Conservation (phyloP, 2,113 vertebrate genomes). For the Gallinago paraguaiae region DNA sequence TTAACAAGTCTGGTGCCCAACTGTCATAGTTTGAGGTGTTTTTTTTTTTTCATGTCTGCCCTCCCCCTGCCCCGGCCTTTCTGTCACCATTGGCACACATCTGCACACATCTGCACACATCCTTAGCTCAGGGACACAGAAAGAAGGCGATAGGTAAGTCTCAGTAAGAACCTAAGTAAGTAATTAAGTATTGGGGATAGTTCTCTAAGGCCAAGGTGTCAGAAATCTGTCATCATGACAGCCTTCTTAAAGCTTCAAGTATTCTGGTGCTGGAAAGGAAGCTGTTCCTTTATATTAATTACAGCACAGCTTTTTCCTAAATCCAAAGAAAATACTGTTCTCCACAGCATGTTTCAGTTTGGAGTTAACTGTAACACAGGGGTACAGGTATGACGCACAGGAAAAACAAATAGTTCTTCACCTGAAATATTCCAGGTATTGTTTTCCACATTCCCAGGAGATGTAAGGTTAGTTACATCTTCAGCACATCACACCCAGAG, state of each 20-base stretch:
- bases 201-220: background rate
- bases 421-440: conserved; percentile 2
- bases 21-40: background rate
- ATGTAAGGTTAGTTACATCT: background rate
- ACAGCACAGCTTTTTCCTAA: background rate
- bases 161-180: background rate
- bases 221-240: background rate
- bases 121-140: background rate
- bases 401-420: background rate
- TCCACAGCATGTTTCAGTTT: background rate
- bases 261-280: background rate
- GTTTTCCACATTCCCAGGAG: background rate
- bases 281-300: background rate
- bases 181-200: background rate
- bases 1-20: background rate
- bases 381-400: background rate
- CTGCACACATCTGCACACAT: background rate
- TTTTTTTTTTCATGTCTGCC: background rate
- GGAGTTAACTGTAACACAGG: background rate
- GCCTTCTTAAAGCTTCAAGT: background rate
- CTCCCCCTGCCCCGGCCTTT: background rate
- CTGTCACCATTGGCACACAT: background rate
- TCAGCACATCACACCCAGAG: background rate
- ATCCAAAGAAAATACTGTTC: background rate
- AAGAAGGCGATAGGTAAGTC: background rate